A percentile compares a stretch with the other conserved stretches of the same genome.
These are phyloP conservation scores for Bombus ignitus DNA, from an alignment of 1,140 invertebrate species.

Conservation along the genomic window DNA sequence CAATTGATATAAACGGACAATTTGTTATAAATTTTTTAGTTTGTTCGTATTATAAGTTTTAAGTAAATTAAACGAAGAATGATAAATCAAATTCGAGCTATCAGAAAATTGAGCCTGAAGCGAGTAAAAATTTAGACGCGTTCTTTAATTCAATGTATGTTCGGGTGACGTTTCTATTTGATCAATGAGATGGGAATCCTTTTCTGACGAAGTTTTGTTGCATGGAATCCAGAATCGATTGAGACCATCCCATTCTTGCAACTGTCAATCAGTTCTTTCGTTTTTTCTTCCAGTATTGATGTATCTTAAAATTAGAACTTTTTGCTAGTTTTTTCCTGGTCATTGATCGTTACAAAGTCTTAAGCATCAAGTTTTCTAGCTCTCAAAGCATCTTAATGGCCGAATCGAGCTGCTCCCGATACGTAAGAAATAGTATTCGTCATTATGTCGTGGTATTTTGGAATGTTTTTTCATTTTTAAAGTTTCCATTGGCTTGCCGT, in stretches of 20 bases:
- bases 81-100: neutral
- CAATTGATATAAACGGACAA: neutral
- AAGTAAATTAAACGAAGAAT: neutral
- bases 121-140: neutral
- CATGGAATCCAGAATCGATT: constrained; percentile 5
- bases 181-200: neutral
- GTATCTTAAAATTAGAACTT: neutral
- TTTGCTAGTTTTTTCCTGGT: neutral
- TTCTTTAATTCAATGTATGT: neutral
- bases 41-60: neutral
- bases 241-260: neutral
- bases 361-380: neutral
- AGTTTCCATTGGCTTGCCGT: constrained; percentile 8
- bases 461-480: constrained; percentile 14
- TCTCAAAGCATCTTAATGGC: neutral
- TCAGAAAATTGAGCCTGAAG: neutral
- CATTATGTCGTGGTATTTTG: neutral
- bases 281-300: neutral
- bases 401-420: constrained; percentile 8
- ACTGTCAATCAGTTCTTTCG: neutral
- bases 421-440: neutral
- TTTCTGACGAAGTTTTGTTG: neutral
- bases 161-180: neutral
- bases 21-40: neutral
- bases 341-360: neutral